phyloP scores from a whole-genome alignment of 30 jellyfish, hydroid and myxozoan genomes.

The Cassiopea andromeda region DNA sequence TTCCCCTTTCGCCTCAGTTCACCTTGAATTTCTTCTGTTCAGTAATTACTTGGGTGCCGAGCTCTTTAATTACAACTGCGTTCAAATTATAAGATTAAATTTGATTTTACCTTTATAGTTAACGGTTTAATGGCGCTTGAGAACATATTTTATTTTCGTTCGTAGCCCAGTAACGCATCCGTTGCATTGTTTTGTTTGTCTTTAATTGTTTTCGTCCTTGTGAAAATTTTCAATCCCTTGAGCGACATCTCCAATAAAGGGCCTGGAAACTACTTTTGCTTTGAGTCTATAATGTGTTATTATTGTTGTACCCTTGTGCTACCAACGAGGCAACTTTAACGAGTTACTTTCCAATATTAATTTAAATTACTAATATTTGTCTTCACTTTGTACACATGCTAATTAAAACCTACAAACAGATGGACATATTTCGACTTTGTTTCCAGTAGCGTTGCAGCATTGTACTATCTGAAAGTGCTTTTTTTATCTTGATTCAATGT shows the following conservation, averaged over 20 bases:
- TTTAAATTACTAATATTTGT: not conserved
- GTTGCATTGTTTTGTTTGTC: not conserved
- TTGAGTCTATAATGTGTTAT: not conserved
- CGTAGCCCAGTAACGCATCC: conserved; percentile 18
- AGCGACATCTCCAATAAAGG: conserved; percentile 2
- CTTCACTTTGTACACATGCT: not conserved
- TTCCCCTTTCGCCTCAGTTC: not conserved
- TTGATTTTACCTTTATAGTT: not conserved
- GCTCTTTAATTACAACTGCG: not conserved
- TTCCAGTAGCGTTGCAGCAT: not conserved
- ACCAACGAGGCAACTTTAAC: conserved; percentile 15
- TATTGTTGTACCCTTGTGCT: conserved; percentile 21
- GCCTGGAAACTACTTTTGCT: conserved; percentile 3
- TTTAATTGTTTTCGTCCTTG: conserved; percentile 14
- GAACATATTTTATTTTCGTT: not conserved
- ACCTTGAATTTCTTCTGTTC: too few relatives aligned
- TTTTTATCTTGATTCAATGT: too few relatives aligned
- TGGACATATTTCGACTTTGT: not conserved
- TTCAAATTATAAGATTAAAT: not conserved
- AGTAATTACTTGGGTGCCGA: not conserved
- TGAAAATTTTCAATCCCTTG: not conserved
- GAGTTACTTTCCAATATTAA: not conserved
- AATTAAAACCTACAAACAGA: not conserved
- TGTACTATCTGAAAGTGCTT: not conserved
- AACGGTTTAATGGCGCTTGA: not conserved